These are phyloP conservation scores for Crypturellus undulatus DNA, from an alignment of 2,113 vertebrate genomes.

Conservation along the genomic window DNA sequence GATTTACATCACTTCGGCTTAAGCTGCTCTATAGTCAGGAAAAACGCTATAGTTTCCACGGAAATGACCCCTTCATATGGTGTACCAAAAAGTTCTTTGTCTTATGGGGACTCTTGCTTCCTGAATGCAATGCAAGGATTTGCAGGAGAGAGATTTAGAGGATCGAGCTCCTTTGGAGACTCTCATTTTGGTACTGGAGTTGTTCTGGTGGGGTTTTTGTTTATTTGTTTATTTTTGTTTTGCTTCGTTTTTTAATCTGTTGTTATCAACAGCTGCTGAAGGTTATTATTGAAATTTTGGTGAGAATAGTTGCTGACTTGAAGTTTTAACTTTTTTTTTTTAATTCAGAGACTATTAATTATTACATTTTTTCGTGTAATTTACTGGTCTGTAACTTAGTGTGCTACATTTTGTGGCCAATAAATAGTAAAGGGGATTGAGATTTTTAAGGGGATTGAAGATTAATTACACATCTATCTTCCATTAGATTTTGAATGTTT, in stretches of 20 bases:
- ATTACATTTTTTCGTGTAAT: neutral
- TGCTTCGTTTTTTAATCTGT: neutral
- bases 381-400: neutral
- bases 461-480: neutral
- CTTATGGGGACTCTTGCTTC: neutral
- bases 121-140: neutral
- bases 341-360: neutral
- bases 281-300: neutral
- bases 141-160: rapidly evolving
- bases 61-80: neutral
- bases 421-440: neutral
- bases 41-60: neutral
- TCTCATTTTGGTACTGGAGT: neutral
- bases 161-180: neutral
- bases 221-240: too few species aligned
- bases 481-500: neutral
- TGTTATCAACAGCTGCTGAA: neutral
- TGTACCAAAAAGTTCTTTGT: neutral
- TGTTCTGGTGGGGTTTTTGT: neutral
- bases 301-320: neutral
- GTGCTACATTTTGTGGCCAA: neutral
- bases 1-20: neutral
- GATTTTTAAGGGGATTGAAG: neutral
- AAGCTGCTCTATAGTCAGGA: neutral
- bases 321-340: neutral